Evolutionary conservation across 2,113 vertebrate species (phyloP), one percentile per base, ranked within the genome.

Genomic region (Stercorarius parasiticus): DNA sequence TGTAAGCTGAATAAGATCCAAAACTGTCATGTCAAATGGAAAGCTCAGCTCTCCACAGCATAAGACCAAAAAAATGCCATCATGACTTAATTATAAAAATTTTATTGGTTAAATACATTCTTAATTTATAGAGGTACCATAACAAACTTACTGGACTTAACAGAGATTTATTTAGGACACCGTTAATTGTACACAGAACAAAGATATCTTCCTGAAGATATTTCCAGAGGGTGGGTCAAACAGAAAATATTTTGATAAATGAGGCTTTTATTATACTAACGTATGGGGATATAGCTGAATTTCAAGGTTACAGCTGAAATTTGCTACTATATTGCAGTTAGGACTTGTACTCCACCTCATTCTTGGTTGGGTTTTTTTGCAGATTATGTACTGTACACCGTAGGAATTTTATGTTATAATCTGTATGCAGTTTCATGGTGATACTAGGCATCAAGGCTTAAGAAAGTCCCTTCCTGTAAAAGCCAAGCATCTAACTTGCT

Each of bases 91-190:
- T 95, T 96, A 94, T 43, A 97, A 96, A 92, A 90, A 36, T 34
- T 96, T 95, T 97, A 97, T 96, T 97, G 90, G 88, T 95, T 96
- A 96, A 97, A 97, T 97, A 97, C 84, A 93, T 97, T 95, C 82
- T 94, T 97, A 93, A 94, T 93, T 97, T 96, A 97, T 93, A 94
- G 73, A 82, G 71, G 93, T 97, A 96, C 93, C 90, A 93, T 91
- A 96, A 81, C 86, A 91, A 96, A 86, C 71, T 65, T 93, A 67
- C 65, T 72, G 71, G 94, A 90, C 74, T 89, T 77, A 92, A 91
- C 79, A 90, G 66, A 81, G 80, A 30, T 66, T 85, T 82, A 58
- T 94, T 97, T 91, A 95, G 45, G 86, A 94, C 62, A 78, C n/a
- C 11, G 45, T 76, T 94, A 71, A 74, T 64, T 95, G 12, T 74